Conservation (phyloP, 2,888 invertebrate species). For the Leptopterna dolabrata region DNA sequence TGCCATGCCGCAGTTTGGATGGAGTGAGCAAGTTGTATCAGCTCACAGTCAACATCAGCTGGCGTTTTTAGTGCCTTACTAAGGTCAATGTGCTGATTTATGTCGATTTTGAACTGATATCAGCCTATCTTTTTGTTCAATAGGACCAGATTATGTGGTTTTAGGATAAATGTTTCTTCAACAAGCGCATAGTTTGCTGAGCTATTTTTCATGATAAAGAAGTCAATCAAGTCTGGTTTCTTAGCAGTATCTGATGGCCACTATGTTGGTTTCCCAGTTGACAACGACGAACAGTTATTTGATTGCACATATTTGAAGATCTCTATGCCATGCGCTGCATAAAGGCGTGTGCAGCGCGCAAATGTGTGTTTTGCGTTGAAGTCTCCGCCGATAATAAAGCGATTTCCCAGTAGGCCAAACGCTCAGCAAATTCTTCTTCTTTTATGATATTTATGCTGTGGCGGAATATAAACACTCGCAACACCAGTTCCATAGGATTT, state of each 20-base stretch:
- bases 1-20: conserved; percentile 22
- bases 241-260: not conserved
- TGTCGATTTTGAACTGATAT: not conserved
- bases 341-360: not conserved
- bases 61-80: not conserved
- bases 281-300: not conserved
- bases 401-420: not conserved
- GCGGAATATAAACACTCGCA: not conserved
- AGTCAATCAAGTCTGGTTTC: not conserved
- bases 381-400: not conserved
- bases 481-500: not conserved
- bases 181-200: not conserved
- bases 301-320: not conserved
- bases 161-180: not conserved
- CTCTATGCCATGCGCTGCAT: not conserved
- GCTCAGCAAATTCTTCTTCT: not conserved
- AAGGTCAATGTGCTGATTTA: not conserved
- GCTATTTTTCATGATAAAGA: not conserved
- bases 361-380: not conserved
- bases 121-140: not conserved
- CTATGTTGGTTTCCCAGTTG: not conserved
- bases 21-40: not conserved
- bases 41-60: not conserved
- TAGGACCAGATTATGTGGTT: not conserved
- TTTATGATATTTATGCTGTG: not conserved